Conservation (phyloP, 2,888 invertebrate species). For the Lucinisca nassula region DNA sequence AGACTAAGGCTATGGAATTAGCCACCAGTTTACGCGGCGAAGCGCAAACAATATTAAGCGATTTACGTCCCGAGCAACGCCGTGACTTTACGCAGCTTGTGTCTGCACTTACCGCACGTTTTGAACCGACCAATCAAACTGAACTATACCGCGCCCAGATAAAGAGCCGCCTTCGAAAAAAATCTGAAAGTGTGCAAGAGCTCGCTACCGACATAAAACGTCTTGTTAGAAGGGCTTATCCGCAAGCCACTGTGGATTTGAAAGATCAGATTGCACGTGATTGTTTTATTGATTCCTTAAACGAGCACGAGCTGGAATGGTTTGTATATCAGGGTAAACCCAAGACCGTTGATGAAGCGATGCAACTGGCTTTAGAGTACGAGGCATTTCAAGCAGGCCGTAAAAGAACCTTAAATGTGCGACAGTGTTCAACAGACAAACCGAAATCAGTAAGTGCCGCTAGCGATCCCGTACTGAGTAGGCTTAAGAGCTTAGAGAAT, state of each 20-base stretch:
- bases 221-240: conserved; percentile 19
- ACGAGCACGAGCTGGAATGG: conserved; percentile 5
- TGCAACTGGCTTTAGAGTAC: neutral
- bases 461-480: neutral
- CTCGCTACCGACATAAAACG: conserved; percentile 24
- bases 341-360: conserved; percentile 5
- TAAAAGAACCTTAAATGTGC: neutral
- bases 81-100: conserved; percentile 20
- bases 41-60: conserved; percentile 33
- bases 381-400: conserved; percentile 9
- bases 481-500: neutral
- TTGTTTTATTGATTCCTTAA: neutral
- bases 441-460: neutral
- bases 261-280: neutral
- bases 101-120: conserved; percentile 5
- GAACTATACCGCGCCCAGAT: conserved; percentile 32
- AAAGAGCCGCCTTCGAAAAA: conserved; percentile 2
- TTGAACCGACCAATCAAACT: conserved; percentile 24
- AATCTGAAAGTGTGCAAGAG: conserved; percentile 24
- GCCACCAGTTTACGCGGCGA: conserved; percentile 25
- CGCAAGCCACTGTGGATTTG: conserved; percentile 4
- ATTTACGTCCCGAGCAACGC: neutral
- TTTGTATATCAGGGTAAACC: conserved; percentile 12
- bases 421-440: neutral
- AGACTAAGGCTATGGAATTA: conserved; percentile 23